These are phyloP conservation scores for Girardinus metallicus DNA, from an alignment of 2,797 vertebrate genomes.

Conservation along the genomic window DNA sequence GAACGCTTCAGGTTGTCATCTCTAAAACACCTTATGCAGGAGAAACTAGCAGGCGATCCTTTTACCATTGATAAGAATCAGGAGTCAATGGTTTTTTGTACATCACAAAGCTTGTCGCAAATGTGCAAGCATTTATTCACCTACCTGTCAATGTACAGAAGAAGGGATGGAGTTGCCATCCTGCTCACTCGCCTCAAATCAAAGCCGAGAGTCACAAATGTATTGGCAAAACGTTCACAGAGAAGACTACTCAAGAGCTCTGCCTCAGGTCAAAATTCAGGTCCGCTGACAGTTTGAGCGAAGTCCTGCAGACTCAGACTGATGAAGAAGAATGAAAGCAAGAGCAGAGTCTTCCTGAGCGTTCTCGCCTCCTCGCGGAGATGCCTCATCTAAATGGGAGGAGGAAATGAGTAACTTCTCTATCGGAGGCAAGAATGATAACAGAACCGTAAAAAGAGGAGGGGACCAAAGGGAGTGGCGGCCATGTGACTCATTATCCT, in stretches of 20 bases:
- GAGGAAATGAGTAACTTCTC: constrained; percentile 53
- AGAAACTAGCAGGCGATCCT: not conserved
- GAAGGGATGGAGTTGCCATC: constrained; percentile 71
- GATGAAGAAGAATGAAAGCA: constrained; percentile 26
- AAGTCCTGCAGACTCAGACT: not conserved
- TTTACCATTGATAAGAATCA: not conserved
- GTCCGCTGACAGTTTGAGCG: not conserved
- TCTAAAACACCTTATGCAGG: not conserved
- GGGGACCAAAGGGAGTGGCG: not conserved
- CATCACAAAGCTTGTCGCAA: not conserved
- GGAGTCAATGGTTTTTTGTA: not conserved
- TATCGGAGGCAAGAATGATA: constrained; percentile 21
- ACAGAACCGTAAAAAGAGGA: not conserved
- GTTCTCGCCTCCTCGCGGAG: constrained; percentile 25
- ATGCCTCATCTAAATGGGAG: constrained; percentile 34
- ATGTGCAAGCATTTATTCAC: not conserved
- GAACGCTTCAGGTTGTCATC: not conserved
- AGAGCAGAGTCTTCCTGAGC: constrained; percentile 17
- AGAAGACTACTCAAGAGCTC: not conserved
- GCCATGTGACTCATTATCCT: not conserved
- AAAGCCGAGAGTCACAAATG: not conserved
- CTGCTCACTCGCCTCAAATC: constrained; percentile 21
- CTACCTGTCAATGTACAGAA: constrained; percentile 75
- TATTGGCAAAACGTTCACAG: not conserved
- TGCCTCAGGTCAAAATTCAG: constrained; percentile 2